phyloP scores from a whole-genome alignment of 2,113 vertebrate genomes.

The Nerophis ophidion region DNA sequence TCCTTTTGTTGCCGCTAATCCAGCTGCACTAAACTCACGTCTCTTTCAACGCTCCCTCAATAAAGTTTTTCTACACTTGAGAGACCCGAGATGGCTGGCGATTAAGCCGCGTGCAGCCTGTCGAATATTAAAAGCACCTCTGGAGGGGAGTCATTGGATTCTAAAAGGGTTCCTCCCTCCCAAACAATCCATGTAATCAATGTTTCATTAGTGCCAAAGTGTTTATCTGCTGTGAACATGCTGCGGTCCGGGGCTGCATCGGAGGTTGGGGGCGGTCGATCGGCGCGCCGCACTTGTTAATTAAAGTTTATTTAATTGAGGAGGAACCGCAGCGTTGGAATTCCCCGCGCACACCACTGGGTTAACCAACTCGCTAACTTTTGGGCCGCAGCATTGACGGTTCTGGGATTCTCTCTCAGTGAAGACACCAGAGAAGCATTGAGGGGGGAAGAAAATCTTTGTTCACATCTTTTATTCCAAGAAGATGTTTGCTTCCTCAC shows the following conservation, averaged over 20 bases:
- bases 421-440: neutral
- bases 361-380: slow-evolving; percentile 31
- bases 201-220: slow-evolving; percentile 98
- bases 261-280: slow-evolving; percentile 79
- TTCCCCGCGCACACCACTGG: slow-evolving; percentile 54
- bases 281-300: slow-evolving; percentile 91
- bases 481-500: neutral
- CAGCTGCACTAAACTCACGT: too few species aligned
- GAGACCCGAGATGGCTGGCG: slow-evolving; percentile 63
- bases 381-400: slow-evolving; percentile 17
- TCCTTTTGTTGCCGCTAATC: neutral
- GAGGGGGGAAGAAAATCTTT: neutral
- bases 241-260: slow-evolving; percentile 71
- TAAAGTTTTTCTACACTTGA: slow-evolving; percentile 62
- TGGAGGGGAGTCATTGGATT: slow-evolving; percentile 70
- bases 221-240: slow-evolving; percentile 98
- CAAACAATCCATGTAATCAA: slow-evolving; percentile 90
- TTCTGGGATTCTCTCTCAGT: slow-evolving; percentile 22
- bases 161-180: slow-evolving; percentile 71
- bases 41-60: slow-evolving; percentile 27
- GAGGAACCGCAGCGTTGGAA: slow-evolving; percentile 83
- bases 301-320: slow-evolving; percentile 99
- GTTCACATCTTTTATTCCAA: neutral
- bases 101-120: slow-evolving; percentile 60
- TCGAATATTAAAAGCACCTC: slow-evolving; percentile 69